Conservation (phyloP, 2,888 invertebrate genomes). For the Drosophila quinaria region DNA sequence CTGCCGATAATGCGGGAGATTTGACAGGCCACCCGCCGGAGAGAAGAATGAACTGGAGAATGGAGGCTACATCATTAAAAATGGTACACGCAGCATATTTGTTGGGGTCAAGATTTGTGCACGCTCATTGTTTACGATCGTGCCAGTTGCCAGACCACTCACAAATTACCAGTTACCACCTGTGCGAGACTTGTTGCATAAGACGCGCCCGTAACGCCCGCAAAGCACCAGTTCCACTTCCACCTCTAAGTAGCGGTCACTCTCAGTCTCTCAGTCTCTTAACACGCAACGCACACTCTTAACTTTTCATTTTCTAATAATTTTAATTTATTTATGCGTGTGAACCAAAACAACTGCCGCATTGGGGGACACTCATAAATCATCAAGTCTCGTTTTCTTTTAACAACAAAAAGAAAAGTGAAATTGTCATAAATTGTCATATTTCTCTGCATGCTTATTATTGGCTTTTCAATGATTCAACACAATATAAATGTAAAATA, state of each 20-base stretch:
- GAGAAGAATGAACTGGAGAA: not conserved
- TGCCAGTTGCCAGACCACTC: constrained; percentile 18
- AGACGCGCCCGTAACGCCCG: constrained; percentile 24
- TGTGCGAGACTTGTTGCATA: constrained; percentile 53
- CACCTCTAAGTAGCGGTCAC: constrained; percentile 22
- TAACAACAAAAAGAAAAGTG: constrained; percentile 13
- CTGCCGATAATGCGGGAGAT: constrained; percentile 29
- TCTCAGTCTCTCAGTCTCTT: constrained; percentile 10
- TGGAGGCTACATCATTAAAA: constrained; percentile 37
- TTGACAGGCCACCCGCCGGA: constrained; percentile 14
- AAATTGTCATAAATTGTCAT: constrained; percentile 21
- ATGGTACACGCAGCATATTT: constrained; percentile 25
- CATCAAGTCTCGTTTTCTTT: constrained; percentile 31
- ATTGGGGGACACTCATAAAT: constrained; percentile 55
- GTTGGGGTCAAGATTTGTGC: constrained; percentile 42
- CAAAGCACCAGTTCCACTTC: constrained; percentile 27
- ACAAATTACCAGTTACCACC: constrained; percentile 22
- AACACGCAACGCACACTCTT: constrained; percentile 5
- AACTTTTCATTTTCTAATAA: constrained; percentile 43
- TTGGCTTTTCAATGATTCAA: constrained; percentile 2
- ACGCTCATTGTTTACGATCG: constrained; percentile 37
- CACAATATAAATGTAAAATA: constrained; percentile 8
- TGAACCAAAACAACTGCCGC: constrained; percentile 52
- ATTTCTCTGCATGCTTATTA: constrained; percentile 7
- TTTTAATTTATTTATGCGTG: constrained; percentile 72